Evolutionary conservation across 2,888 invertebrate species (phyloP).

Genomic region (Clitarchus hookeri): DNA sequence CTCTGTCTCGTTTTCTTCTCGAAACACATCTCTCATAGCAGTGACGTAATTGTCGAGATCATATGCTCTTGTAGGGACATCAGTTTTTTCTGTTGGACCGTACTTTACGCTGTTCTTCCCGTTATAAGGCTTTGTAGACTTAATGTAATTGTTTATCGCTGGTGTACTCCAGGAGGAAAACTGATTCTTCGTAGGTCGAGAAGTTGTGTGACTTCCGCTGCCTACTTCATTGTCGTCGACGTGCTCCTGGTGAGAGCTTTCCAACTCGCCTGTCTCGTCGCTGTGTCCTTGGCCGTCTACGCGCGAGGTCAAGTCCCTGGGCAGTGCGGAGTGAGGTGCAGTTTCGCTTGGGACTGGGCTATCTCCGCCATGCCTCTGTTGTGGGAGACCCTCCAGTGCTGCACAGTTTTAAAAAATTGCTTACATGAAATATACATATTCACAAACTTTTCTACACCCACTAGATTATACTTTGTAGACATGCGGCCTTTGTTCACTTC

Average conservation of each 20-base stretch:
- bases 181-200: background rate
- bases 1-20: background rate
- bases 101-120: background rate
- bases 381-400: too few species aligned
- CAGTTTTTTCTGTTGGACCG: background rate
- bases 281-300: too few species aligned
- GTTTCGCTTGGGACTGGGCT: too few species aligned
- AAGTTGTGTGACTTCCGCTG: background rate
- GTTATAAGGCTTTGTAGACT: too few species aligned
- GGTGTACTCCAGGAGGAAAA: background rate
- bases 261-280: background rate
- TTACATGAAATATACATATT: too few species aligned
- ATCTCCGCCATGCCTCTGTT: too few species aligned
- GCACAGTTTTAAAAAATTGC: too few species aligned
- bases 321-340: too few species aligned
- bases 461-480: too few species aligned
- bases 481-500: too few species aligned
- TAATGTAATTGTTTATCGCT: background rate
- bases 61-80: background rate
- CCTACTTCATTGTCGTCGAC: background rate
- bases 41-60: background rate
- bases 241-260: background rate
- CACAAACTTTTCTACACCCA: too few species aligned
- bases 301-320: too few species aligned
- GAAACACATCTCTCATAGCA: background rate